Conservation (phyloP, 1,140 invertebrate species). For the Saccostrea echinata region DNA sequence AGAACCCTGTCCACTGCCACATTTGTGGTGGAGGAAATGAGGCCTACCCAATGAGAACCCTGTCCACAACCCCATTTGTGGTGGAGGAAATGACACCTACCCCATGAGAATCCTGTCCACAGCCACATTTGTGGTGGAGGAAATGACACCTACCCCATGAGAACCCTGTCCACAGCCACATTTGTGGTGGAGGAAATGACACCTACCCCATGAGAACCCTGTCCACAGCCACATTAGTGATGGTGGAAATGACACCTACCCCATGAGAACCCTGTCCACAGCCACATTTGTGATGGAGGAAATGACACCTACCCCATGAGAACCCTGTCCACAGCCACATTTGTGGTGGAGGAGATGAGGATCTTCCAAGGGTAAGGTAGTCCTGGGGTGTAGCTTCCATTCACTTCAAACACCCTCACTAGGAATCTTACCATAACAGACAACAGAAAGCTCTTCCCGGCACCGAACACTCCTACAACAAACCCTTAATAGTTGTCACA, state of each 20-base stretch:
- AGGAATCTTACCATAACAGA: conserved; percentile 72
- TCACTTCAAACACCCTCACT: conserved; percentile 68
- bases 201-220: conserved; percentile 72
- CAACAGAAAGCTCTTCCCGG: conserved; percentile 74
- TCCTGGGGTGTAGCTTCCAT: conserved; percentile 62
- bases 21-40: conserved; percentile 77
- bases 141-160: conserved; percentile 73
- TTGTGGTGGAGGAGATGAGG: conserved; percentile 76
- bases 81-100: conserved; percentile 75
- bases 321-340: conserved; percentile 76
- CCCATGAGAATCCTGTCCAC: conserved; percentile 74
- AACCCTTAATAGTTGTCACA: too few relatives aligned
- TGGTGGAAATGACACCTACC: conserved; percentile 76
- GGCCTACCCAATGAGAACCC: conserved; percentile 71
- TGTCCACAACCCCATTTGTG: conserved; percentile 76
- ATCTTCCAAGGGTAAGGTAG: conserved; percentile 71
- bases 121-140: conserved; percentile 76
- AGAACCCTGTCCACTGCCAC: conserved; percentile 76
- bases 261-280: too few relatives aligned
- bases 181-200: conserved; percentile 77
- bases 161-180: conserved; percentile 76
- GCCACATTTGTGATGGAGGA: background rate
- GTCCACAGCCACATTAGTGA: conserved; percentile 77
- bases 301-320: conserved; percentile 67
- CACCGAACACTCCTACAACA: conserved; percentile 73